Evolutionary conservation across 2,888 invertebrate species (phyloP), one percentile per base, ranked within the genome.

Genomic region (Nephrotoma guestfalica): DNA sequence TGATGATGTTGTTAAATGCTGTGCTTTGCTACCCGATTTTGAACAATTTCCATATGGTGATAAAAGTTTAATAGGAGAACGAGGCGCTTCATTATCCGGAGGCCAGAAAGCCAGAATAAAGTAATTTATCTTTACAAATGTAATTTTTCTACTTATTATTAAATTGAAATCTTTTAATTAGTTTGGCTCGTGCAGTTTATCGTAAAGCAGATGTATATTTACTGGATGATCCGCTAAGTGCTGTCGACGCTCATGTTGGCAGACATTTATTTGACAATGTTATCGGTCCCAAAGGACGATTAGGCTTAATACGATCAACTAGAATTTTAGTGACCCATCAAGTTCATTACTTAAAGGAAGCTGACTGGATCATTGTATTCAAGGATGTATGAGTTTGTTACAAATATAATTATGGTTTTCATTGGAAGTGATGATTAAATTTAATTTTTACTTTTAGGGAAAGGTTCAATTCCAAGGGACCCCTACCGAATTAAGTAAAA

Each of bases 241-340:
- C 96, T 11, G 96, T 96, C 0, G 96, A 96, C 90, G 92, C 94
- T 0, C 93, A 94, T 87, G 96, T 96, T 3, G 94, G 95, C 0
- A 93, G 93, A 88, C 94, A 95, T 89, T 91, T 96, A 13, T 96
- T 95, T 89, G 93, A 95, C 86, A 92, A 94, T 90, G 96, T 95
- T 88, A 94, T 95, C 84, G 88, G 88, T 9, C 88, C 88, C 40
- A 92, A 92, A 87, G 93, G 92, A 2, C 92, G 92, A 87, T 91
- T 95, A 87, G 92, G 91, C 7, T 87, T 88, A 30, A 86, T 87
- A 85, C 90, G 92, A 18, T 94, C 94, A 89, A 94, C 94, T 0
- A 92, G 94, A 87, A 93, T 96, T 88, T 92, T 96, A 40, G 94
- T 95, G n/a, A 96, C 96, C 0, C 96, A 96, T 92, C 96, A 96